Evolutionary conservation across 2,888 invertebrate species (phyloP), one percentile per base, ranked within the genome.

Genomic region (Cynaeus angustus): DNA sequence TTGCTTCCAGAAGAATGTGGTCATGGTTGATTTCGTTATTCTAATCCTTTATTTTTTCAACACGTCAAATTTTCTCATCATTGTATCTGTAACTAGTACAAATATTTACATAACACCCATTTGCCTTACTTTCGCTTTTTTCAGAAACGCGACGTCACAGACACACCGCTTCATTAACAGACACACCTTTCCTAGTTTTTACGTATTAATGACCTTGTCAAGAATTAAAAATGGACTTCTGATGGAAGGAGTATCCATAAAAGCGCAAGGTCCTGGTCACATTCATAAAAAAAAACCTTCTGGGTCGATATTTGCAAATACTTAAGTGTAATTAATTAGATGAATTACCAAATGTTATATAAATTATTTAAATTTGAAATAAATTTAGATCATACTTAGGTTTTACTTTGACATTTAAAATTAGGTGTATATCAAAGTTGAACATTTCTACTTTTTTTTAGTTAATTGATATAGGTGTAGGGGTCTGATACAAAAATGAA

Each of bases 101-200:
- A 30, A 43, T 52, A 46, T 46, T 53, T 55, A 46, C 55, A 55
- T 55, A 65, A 66, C 56, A 14, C 26, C 12, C 12, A 12, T 14
- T 48, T 43, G 48, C 21, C 38, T 56, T 56, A 66, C 66, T 66
- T 66, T 66, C 66, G 56, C 56, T 55, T 56, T 52, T 56, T 48
- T 56, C n/a, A n/a, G n/a, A n/a, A n/a, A 9, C 7, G 12, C 16
- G 41, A 62, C 68, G 68, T 68, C 68, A 68, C 30, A 68, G 68
- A 68, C 68, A 67, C 66, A 66, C 66, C 66, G 33, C 66, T 53
- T 30, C 46, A 9, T 66, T 14, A 46, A 7, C 48, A 30, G 66
- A 66, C 66, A 67, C 68, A 68, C 68, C 62, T 67, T 52, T 59
- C 59, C 55, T 55, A 7, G 56, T 37, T 66, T 66, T 66, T 46